phyloP scores from a whole-genome alignment of 2,797 vertebrate genomes.

The Leuciscus waleckii region DNA sequence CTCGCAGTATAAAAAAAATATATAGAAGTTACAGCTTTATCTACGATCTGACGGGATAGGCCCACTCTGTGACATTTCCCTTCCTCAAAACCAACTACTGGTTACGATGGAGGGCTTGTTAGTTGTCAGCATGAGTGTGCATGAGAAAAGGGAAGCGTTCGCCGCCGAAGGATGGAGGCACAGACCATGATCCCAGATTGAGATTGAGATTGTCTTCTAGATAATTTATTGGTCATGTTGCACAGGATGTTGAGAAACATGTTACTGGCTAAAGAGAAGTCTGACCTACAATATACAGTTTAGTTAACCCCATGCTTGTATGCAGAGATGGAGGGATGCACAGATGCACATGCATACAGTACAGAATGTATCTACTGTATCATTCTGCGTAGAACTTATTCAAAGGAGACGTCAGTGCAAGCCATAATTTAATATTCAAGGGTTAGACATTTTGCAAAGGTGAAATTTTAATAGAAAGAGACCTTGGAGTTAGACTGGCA shows the following conservation, averaged over 20 bases:
- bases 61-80: constrained; percentile 29
- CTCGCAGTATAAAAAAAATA: constrained; percentile 49
- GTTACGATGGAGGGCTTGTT: constrained; percentile 15
- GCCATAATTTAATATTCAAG: not conserved
- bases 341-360: not conserved
- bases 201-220: constrained; percentile 50
- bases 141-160: constrained; percentile 61
- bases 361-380: not conserved
- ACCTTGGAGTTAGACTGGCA: not conserved
- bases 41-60: constrained; percentile 51
- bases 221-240: constrained; percentile 40
- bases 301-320: constrained; percentile 12
- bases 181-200: constrained; percentile 49
- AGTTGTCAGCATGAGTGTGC: constrained; percentile 56
- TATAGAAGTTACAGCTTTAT: constrained; percentile 46
- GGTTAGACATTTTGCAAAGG: not conserved
- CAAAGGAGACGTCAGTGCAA: not conserved
- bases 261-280: constrained; percentile 48
- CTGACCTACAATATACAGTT: not conserved
- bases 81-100: constrained; percentile 51
- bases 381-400: not conserved
- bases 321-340: not conserved
- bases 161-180: constrained; percentile 5
- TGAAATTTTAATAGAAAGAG: not conserved
- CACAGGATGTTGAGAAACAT: constrained; percentile 51